phyloP scores from a whole-genome alignment of 2,888 invertebrate genomes.

The Strigamia crassipes region DNA sequence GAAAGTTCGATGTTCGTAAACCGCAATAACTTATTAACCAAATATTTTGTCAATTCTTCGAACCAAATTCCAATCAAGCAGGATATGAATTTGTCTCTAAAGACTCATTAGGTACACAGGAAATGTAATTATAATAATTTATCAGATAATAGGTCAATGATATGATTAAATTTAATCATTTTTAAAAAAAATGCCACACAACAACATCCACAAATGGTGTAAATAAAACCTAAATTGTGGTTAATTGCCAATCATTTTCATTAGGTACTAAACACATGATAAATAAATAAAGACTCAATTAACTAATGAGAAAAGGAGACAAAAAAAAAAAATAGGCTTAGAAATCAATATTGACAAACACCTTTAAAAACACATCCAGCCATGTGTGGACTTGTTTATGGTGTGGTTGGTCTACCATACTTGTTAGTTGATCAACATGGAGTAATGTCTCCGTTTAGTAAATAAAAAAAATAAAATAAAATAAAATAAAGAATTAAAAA shows the following conservation, averaged over 20 bases:
- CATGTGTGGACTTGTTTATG: not conserved
- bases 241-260: too few species aligned
- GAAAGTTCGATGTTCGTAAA: too few species aligned
- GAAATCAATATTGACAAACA: not conserved
- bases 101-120: not conserved
- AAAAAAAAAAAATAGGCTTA: not conserved
- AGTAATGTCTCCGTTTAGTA: not conserved
- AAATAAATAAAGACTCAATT: not conserved
- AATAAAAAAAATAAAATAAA: too few species aligned
- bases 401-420: not conserved
- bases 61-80: not conserved
- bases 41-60: too few species aligned
- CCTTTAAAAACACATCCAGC: not conserved
- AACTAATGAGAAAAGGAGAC: not conserved
- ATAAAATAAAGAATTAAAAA: not conserved
- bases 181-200: too few species aligned
- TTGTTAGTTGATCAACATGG: not conserved
- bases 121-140: not conserved
- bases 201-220: too few species aligned
- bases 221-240: too few species aligned
- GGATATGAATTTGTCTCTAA: not conserved
- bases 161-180: not conserved
- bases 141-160: not conserved
- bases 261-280: too few species aligned
- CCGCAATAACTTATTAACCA: too few species aligned